These are phyloP conservation scores for Prietella phreatophila DNA, from an alignment of 2,113 vertebrate genomes.

Conservation along the genomic window DNA sequence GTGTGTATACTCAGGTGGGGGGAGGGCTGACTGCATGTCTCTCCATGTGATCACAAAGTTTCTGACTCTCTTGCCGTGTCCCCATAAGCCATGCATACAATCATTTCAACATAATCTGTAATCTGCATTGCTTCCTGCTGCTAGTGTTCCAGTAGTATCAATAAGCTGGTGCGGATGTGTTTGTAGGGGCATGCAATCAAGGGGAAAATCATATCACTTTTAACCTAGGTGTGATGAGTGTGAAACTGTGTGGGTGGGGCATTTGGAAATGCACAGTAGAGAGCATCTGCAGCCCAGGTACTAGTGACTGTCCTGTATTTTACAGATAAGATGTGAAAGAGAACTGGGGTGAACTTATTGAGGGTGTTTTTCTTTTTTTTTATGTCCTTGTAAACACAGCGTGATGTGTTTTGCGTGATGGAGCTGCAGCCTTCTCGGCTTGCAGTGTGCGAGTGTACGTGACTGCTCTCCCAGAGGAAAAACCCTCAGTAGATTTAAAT, in stretches of 20 bases:
- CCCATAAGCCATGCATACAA: slow-evolving; percentile 46
- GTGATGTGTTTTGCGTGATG: background rate
- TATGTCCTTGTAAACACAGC: slow-evolving; percentile 14
- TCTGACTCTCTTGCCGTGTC: slow-evolving; percentile 20
- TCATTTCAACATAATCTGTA: slow-evolving; percentile 57
- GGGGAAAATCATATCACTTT: slow-evolving; percentile 21
- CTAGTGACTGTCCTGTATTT: background rate
- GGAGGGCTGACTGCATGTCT: slow-evolving; percentile 30
- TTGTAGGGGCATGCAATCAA: background rate
- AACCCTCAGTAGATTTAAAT: background rate
- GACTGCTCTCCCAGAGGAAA: background rate
- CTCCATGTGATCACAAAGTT: slow-evolving; percentile 18
- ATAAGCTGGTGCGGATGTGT: slow-evolving; percentile 20
- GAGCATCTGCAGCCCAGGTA: background rate
- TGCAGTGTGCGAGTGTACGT: background rate
- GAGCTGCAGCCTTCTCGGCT: background rate
- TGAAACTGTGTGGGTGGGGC: background rate
- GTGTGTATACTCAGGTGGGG: background rate
- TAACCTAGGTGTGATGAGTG: slow-evolving; percentile 14
- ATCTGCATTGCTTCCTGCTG: slow-evolving; percentile 49
- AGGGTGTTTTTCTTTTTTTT: background rate
- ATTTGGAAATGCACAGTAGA: background rate
- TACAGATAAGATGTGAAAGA: background rate
- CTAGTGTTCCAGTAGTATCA: slow-evolving; percentile 51
- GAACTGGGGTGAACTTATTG: background rate